Evolutionary conservation across 2,113 vertebrate genomes (phyloP).

Genomic region (Mystacornis crossleyi): DNA sequence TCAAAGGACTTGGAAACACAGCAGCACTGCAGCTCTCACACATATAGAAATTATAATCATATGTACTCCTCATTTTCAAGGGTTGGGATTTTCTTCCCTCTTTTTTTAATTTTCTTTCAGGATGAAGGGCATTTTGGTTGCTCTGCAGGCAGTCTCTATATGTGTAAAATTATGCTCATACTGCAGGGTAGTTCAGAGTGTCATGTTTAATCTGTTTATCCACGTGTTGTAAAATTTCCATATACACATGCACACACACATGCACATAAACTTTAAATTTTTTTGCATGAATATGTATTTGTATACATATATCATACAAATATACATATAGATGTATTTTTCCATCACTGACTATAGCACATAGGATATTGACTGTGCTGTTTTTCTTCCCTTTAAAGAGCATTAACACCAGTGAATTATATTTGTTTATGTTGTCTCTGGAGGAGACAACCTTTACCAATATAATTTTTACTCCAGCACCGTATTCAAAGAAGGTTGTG

Average conservation of each 20-base stretch:
- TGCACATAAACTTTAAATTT: background rate
- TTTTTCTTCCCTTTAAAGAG: background rate
- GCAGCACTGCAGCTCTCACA: background rate
- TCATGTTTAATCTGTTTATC: background rate
- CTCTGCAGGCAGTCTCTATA: background rate
- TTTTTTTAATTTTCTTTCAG: background rate
- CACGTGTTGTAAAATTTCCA: background rate
- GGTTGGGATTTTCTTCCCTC: background rate
- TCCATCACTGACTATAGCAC: background rate
- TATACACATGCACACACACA: background rate
- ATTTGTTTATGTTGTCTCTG: constrained; percentile 41
- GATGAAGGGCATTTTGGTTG: background rate
- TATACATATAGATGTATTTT: background rate
- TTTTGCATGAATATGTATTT: background rate
- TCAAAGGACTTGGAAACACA: background rate
- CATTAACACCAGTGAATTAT: background rate
- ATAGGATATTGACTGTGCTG: background rate
- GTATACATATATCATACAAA: background rate
- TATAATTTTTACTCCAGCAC: constrained; percentile 4
- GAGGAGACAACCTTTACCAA: background rate
- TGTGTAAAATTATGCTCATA: background rate
- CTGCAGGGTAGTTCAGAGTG: background rate
- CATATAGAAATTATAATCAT: background rate
- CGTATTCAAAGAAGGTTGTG: constrained; percentile 22
- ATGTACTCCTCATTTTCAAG: background rate